Percentiles rank a stretch among this genome's conserved stretches.
phyloP scores from a whole-genome alignment of 2,113 vertebrate genomes.

The Chamaetylas fuelleborni region DNA sequence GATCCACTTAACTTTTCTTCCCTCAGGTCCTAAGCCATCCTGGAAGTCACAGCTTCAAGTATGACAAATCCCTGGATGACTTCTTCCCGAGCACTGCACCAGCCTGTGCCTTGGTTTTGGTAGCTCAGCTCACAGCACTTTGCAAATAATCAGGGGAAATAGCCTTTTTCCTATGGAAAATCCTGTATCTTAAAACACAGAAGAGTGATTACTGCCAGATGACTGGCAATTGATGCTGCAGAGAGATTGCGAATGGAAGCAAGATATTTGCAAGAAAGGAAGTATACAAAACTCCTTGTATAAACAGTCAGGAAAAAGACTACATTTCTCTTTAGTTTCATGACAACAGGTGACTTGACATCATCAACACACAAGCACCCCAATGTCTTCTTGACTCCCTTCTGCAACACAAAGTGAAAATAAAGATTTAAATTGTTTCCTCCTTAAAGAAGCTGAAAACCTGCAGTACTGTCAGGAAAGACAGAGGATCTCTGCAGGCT shows the following conservation, averaged over 20 bases:
- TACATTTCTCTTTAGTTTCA: background rate
- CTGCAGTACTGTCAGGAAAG: background rate
- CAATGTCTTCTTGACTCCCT: background rate
- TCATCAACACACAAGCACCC: background rate
- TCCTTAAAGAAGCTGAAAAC: background rate
- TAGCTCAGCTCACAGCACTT: background rate
- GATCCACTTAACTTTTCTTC: background rate
- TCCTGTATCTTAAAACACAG: background rate
- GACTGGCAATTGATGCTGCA: background rate
- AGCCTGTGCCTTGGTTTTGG: background rate
- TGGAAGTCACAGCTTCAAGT: background rate
- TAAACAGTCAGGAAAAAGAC: background rate
- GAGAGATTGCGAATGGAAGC: background rate
- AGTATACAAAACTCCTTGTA: background rate
- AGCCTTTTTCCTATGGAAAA: constrained; percentile 12
- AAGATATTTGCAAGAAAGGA: background rate
- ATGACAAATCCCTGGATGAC: background rate
- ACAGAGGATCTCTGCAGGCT: background rate
- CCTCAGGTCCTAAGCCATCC: background rate
- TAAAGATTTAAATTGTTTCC: background rate
- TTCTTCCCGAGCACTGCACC: background rate
- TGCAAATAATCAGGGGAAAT: background rate
- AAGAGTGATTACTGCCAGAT: constrained; percentile 1
- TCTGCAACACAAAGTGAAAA: background rate
- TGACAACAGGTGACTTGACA: background rate